A percentile compares a stretch with the other conserved stretches of the same genome.
Conservation (phyloP, 2,113 vertebrate species). For the Hippocampus guttulatus region DNA sequence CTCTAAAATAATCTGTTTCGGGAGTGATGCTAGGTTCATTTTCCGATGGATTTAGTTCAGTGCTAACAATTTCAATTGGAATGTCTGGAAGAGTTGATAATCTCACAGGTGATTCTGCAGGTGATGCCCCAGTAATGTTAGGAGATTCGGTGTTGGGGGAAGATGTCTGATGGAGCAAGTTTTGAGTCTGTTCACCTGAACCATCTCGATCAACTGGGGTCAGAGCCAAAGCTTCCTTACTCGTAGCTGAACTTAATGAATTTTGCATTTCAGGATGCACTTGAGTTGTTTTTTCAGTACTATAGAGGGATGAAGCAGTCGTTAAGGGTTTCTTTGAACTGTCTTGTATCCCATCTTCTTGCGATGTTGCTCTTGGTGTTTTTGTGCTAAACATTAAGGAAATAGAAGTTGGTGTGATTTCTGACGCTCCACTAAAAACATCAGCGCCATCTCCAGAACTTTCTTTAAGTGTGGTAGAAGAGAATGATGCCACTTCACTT, state of each 20-base stretch:
- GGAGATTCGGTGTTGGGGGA: not conserved
- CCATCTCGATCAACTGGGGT: not conserved
- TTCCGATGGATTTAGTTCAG: not conserved
- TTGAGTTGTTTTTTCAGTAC: not conserved
- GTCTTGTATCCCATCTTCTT: not conserved
- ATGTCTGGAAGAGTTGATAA: not conserved
- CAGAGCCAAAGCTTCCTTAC: not conserved
- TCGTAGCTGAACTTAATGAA: not conserved
- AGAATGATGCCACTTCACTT: not conserved
- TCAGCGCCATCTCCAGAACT: not conserved
- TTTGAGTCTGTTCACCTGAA: constrained; percentile 2
- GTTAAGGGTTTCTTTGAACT: not conserved
- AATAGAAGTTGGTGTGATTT: not conserved
- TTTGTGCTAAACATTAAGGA: not conserved
- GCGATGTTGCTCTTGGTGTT: not conserved
- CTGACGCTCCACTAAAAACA: not conserved
- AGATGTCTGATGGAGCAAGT: not conserved
- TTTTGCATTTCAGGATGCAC: not conserved
- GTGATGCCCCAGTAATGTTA: constrained; percentile 5
- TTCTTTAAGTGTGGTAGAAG: rapidly evolving
- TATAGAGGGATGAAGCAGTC: not conserved
- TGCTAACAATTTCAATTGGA: not conserved
- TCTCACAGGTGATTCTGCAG: not conserved
- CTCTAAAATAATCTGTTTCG: not conserved
- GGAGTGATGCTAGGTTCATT: not conserved